Evolutionary conservation across 2,113 vertebrate species (phyloP), one percentile per base, ranked within the genome.

Genomic region (Arenaria interpres): DNA sequence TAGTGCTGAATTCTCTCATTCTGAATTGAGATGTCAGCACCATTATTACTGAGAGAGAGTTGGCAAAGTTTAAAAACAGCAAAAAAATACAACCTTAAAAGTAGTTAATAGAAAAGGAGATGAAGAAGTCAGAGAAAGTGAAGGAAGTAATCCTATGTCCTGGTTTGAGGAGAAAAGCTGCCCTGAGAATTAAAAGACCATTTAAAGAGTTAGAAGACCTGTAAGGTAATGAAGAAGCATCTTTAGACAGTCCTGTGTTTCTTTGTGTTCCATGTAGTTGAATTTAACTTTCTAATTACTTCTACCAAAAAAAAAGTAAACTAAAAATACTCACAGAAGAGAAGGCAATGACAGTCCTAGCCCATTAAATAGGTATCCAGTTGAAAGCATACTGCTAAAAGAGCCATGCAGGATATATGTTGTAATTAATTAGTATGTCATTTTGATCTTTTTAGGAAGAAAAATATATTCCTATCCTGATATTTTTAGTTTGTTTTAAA

Each of bases 291-390:
- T 46, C 30, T 59, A 68, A 56, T 75, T 89, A 37, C 9, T 78
- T 83, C 10, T 68, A 28, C 0, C 1, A 16, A 9, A 45, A 23
- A 14, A 41, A 35, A 7, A 1, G 11, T 14, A 8, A 6, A 73
- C 6, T 14, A 19, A 13, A 7, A 68, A 6, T 12, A 19, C 7
- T 48, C 6, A 9, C 35, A 45, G 30, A 90, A 76, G 15, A 50
- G 51, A 74, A 57, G 22, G 4, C 32, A 59, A 5, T 78, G 23
- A 41, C 14, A 45, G 23, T 72, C n/a, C 10, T 39, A 50, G 24
- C 9, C 51, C 17, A 45, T 16, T 41, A 71, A 37, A 45, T 85
- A 68, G 14, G 10, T 73, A 51, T 8, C 6, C 21, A 39, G 21
- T n/a, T 84, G 41, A 83, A 77, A 67, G 48, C 27, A 8, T 18